A percentile compares a stretch with the other conserved stretches of the same genome.
phyloP scores from a whole-genome alignment of 2,888 invertebrate genomes.

The Chrysolina haemoptera region DNA sequence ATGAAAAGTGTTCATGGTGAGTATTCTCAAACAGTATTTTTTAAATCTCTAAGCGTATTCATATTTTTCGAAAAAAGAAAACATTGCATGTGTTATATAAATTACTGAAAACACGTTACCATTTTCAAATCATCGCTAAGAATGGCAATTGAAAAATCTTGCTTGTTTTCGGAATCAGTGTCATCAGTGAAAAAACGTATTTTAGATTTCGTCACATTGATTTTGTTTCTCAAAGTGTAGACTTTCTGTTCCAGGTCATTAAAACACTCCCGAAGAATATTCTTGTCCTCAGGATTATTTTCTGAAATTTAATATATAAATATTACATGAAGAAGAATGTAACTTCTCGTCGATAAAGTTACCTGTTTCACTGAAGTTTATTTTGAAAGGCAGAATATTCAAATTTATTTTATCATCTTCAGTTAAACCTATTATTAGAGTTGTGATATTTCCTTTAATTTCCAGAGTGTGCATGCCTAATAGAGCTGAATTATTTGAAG shows the following conservation, averaged over 20 bases:
- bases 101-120: background rate
- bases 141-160: background rate
- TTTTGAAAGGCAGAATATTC: constrained; percentile 50
- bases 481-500: constrained; percentile 48
- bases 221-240: constrained; percentile 44
- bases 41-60: no score
- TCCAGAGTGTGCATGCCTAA: constrained; percentile 47
- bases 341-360: constrained; percentile 42
- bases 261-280: constrained; percentile 54
- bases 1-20: no score
- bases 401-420: constrained; percentile 51
- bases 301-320: constrained; percentile 24
- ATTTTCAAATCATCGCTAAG: constrained; percentile 13
- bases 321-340: constrained; percentile 45
- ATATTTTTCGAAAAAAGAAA: no score
- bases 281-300: constrained; percentile 38
- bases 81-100: no score
- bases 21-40: no score
- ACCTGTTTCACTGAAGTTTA: constrained; percentile 53
- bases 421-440: constrained; percentile 52
- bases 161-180: background rate
- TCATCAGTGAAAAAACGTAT: background rate
- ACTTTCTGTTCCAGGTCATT: constrained; percentile 53
- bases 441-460: constrained; percentile 48
- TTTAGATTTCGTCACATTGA: constrained; percentile 43